Evolutionary conservation across 2,888 invertebrate genomes (phyloP).

Genomic region (Hemithea aestivaria): DNA sequence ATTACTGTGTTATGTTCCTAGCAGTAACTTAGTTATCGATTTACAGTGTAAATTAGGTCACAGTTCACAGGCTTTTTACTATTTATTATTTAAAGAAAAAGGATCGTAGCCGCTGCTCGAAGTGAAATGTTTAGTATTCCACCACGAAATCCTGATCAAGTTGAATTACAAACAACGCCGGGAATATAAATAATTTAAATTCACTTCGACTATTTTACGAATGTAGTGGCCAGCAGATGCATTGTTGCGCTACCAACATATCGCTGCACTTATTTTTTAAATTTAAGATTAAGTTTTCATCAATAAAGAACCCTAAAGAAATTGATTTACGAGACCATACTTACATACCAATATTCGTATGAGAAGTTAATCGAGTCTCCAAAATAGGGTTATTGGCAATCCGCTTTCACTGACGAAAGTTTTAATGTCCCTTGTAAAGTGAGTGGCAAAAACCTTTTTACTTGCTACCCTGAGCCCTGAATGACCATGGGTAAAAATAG

Average conservation of each 20-base stretch:
- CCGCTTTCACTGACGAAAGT: conserved; percentile 19
- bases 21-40: conserved; percentile 31
- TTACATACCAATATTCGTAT: too few species aligned
- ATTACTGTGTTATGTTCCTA: conserved; percentile 1
- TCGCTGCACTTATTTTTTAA: conserved; percentile 2
- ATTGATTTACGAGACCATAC: too few species aligned
- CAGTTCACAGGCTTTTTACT: conserved; percentile 37
- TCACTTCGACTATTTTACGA: conserved; percentile 16
- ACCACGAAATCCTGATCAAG: conserved; percentile 23
- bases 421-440: conserved; percentile 22
- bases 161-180: conserved; percentile 7
- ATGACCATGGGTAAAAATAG: conserved; percentile 70
- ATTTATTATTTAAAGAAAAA: conserved; percentile 39
- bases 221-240: conserved; percentile 1
- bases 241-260: neutral
- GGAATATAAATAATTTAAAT: conserved; percentile 14
- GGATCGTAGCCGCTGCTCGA: conserved; percentile 22
- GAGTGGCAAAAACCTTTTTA: conserved; percentile 3
- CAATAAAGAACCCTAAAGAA: too few species aligned
- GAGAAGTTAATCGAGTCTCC: too few species aligned
- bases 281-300: too few species aligned
- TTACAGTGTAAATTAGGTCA: conserved; percentile 36
- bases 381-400: too few species aligned
- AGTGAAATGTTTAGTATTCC: conserved; percentile 24
- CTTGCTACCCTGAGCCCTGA: conserved; percentile 25